Percentiles rank a stretch among this genome's conserved stretches.
These are phyloP conservation scores for Microplitis deprimator DNA, from an alignment of 2,888 invertebrate species.

Conservation along the genomic window DNA sequence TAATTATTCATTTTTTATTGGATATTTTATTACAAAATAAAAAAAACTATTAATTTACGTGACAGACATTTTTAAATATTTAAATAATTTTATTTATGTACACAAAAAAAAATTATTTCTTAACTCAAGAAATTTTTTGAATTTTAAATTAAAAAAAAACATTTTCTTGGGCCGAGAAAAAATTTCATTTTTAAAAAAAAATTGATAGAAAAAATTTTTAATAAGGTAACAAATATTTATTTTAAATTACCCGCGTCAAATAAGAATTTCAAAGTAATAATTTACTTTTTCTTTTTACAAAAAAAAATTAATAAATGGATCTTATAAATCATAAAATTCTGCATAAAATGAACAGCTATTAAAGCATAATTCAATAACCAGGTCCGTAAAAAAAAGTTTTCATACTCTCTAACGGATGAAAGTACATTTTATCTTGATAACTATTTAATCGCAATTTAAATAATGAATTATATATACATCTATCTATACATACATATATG, in stretches of 20 bases:
- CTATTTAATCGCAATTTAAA: no score
- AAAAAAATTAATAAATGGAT: not conserved
- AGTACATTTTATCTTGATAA: no score
- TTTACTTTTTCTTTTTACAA: not conserved
- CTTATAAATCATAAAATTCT: not conserved
- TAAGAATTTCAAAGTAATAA: not conserved
- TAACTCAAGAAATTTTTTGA: no score
- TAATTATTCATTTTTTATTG: not conserved
- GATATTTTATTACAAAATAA: not conserved
- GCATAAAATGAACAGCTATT: not conserved
- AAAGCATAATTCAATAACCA: not conserved
- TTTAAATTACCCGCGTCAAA: not conserved
- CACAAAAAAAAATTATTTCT: no score
- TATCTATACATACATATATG: no score
- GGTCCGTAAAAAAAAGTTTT: not conserved
- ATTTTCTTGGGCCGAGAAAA: no score
- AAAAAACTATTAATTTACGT: not conserved
- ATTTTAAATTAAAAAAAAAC: no score
- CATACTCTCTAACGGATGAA: no score
- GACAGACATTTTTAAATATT: not conserved
- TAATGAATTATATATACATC: no score
- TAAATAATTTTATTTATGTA: no score
- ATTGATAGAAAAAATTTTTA: not conserved
- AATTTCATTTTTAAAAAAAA: not conserved
- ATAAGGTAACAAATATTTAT: not conserved